Conservation (phyloP, 2,888 invertebrate genomes). For the Dolichomitus sp. region DNA sequence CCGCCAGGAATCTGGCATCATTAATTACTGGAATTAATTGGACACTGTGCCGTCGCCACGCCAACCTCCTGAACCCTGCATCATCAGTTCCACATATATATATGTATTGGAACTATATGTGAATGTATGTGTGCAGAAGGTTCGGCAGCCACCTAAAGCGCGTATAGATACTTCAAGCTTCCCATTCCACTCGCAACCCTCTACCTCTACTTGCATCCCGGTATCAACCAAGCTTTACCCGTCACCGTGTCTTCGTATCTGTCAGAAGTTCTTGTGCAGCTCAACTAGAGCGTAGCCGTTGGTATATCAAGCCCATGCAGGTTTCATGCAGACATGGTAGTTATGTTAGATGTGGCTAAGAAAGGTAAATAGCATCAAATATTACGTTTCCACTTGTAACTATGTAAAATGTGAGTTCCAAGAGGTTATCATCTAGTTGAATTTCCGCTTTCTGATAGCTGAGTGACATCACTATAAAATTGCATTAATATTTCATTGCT, state of each 20-base stretch:
- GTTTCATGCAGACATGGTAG: background rate
- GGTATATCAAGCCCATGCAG: background rate
- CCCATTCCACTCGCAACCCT: background rate
- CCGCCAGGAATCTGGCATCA: conserved; percentile 67
- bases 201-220: conserved; percentile 30
- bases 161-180: conserved; percentile 13
- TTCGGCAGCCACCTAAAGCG: conserved; percentile 1
- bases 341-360: background rate
- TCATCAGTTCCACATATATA: conserved; percentile 35
- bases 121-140: background rate
- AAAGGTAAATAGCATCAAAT: background rate
- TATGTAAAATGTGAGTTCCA: background rate
- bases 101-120: background rate
- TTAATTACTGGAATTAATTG: conserved; percentile 70
- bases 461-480: background rate
- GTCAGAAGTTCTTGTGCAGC: conserved; percentile 36
- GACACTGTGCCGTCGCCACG: conserved; percentile 65
- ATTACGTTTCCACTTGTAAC: background rate
- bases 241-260: conserved; percentile 13
- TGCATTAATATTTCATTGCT: no score
- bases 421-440: background rate
- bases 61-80: conserved; percentile 46
- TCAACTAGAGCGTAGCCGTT: no score
- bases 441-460: background rate
- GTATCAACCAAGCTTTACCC: conserved; percentile 29